Evolutionary conservation across 2,888 invertebrate species (phyloP).

Genomic region (Tromatobia lineatoria): DNA sequence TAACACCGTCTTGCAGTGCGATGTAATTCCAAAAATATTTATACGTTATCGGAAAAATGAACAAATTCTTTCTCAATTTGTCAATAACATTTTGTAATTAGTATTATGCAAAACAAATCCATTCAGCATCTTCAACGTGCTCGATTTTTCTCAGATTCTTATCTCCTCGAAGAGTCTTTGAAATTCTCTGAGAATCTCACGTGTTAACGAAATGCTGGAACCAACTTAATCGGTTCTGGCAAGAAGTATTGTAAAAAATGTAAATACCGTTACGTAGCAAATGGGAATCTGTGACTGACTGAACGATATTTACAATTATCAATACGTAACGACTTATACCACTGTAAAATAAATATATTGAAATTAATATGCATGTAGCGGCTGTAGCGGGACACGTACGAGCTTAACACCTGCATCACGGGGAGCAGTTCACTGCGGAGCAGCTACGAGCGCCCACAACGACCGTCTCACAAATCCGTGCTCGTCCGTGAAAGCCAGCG

Average conservation of each 20-base stretch:
- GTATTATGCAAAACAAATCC: too few relatives aligned
- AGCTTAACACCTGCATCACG: background rate
- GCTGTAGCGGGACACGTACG: background rate
- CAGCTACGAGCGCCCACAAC: background rate
- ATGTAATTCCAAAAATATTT: too few relatives aligned
- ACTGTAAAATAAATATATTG: slow-evolving; percentile 13
- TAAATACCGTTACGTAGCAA: background rate
- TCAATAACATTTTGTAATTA: too few relatives aligned
- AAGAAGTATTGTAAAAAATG: background rate
- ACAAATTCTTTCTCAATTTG: too few relatives aligned
- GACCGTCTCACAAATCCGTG: slow-evolving; percentile 11
- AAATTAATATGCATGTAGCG: background rate
- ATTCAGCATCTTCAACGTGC: too few relatives aligned
- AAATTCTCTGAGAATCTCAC: too few relatives aligned
- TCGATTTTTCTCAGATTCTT: too few relatives aligned
- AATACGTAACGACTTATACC: background rate
- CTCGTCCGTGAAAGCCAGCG: background rate
- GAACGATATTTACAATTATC: slow-evolving; percentile 15
- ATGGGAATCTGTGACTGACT: background rate
- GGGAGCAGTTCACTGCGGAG: background rate
- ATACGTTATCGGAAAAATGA: too few relatives aligned
- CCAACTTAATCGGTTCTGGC: too few relatives aligned
- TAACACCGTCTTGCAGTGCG: background rate
- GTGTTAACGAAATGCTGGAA: too few relatives aligned
- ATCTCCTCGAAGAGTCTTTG: too few relatives aligned